Conservation (phyloP, 2,888 invertebrate species). For the Amiota minor region DNA sequence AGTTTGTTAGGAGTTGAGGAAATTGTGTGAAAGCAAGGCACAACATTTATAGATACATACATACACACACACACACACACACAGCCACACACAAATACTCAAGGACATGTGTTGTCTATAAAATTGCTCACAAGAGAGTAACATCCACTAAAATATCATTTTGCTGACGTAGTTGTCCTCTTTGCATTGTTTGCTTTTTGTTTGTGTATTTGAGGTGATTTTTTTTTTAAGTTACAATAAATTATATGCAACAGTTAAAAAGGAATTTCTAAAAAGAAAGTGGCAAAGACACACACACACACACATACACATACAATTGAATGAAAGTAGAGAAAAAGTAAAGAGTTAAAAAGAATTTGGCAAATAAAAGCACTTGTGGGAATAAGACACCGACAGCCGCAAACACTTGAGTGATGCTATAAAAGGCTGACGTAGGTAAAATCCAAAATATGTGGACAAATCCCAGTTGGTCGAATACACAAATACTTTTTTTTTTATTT, state of each 20-base stretch:
- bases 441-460: conserved; percentile 50
- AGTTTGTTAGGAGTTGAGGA: neutral
- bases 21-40: neutral
- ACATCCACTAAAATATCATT: conserved; percentile 11
- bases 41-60: too few relatives aligned
- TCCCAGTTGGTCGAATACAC: conserved; percentile 55
- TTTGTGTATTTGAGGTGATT: conserved; percentile 8
- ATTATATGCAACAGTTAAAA: conserved; percentile 65
- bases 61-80: conserved; percentile 26
- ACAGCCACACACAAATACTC: conserved; percentile 12
- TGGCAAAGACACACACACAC: conserved; percentile 1
- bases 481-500: too few relatives aligned
- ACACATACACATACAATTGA: conserved; percentile 32
- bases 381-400: conserved; percentile 41
- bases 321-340: conserved; percentile 38
- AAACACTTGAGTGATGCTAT: conserved; percentile 18
- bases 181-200: conserved; percentile 29
- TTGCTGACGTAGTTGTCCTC: neutral
- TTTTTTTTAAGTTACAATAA: conserved; percentile 63
- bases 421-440: conserved; percentile 5
- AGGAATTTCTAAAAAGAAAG: conserved; percentile 22
- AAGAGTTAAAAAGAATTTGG: conserved; percentile 59
- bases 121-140: conserved; percentile 63
- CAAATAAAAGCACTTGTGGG: conserved; percentile 67
- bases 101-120: conserved; percentile 38